A percentile compares a stretch with the other conserved stretches of the same genome.
Evolutionary conservation across 2,888 invertebrate genomes (phyloP).

Genomic region (Thelaira solivaga): DNA sequence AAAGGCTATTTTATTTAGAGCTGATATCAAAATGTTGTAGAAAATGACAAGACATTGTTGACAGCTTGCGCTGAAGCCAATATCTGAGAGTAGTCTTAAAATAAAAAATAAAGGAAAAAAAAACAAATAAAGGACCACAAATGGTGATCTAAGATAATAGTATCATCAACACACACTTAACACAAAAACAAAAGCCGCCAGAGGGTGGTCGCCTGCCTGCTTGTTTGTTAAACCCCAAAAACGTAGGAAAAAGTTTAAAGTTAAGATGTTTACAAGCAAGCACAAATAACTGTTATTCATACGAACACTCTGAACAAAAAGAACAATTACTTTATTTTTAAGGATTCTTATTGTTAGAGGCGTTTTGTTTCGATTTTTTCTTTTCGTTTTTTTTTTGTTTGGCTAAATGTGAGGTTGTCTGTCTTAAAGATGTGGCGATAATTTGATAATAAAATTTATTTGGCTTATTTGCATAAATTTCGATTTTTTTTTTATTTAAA

Average conservation of each 20-base stretch:
- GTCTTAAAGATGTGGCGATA: constrained; percentile 57
- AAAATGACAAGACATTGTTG: constrained; percentile 58
- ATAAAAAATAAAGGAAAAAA: constrained; percentile 30
- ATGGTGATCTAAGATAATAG: constrained; percentile 73
- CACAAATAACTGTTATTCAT: constrained; percentile 43
- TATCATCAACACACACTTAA: constrained; percentile 73
- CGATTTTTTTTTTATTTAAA: constrained; percentile 60
- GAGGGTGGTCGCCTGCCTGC: constrained; percentile 31
- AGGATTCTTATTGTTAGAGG: constrained; percentile 63
- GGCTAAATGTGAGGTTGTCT: constrained; percentile 62
- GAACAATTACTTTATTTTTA: constrained; percentile 63
- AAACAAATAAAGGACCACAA: constrained; percentile 65
- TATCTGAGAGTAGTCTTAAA: constrained; percentile 50
- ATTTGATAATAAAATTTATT: constrained; percentile 69
- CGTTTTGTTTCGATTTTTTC: constrained; percentile 45
- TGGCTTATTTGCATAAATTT: constrained; percentile 72
- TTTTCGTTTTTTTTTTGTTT: constrained; percentile 20
- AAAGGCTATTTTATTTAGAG: constrained; percentile 43
- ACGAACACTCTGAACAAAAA: constrained; percentile 38
- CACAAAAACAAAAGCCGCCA: constrained; percentile 43
- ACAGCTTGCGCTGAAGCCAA: constrained; percentile 63
- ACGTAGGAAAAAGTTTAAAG: constrained; percentile 54
- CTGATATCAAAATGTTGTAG: constrained; percentile 38
- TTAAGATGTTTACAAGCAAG: constrained; percentile 58
- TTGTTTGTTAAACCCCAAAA: constrained; percentile 30